These are phyloP conservation scores for Poeciliopsis occidentalis DNA, from an alignment of 2,113 vertebrate species.

Conservation along the genomic window DNA sequence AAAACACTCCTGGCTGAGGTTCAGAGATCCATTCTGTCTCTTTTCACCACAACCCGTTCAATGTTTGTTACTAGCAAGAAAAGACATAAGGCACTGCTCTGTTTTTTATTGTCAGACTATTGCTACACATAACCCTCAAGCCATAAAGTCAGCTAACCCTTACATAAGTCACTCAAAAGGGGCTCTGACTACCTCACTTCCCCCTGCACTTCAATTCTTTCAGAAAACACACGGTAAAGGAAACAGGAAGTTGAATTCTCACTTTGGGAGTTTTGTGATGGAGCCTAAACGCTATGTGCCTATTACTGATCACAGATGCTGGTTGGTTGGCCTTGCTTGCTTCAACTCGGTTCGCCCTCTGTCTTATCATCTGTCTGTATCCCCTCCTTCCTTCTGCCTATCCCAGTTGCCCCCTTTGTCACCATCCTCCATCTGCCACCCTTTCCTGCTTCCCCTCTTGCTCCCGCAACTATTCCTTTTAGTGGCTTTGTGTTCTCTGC, in stretches of 20 bases:
- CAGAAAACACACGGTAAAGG: neutral
- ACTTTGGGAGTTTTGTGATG: neutral
- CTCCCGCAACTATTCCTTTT: conserved; percentile 52
- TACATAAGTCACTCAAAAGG: neutral
- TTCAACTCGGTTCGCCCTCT: conserved; percentile 56
- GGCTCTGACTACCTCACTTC: neutral
- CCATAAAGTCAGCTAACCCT: neutral
- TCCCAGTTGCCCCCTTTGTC: conserved; percentile 62
- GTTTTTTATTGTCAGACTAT: neutral
- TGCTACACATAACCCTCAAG: neutral
- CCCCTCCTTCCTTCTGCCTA: conserved; percentile 52
- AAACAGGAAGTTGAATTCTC: too few relatives aligned
- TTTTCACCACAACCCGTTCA: neutral
- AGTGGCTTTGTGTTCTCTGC: conserved; percentile 45
- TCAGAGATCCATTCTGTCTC: neutral
- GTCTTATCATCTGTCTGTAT: conserved; percentile 51
- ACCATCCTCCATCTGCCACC: conserved; percentile 76
- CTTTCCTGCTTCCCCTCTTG: conserved; percentile 61
- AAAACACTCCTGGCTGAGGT: neutral
- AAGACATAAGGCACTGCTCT: neutral
- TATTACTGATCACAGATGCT: conserved; percentile 75
- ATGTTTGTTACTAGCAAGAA: neutral
- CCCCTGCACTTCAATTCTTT: neutral
- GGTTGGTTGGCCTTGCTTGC: conserved; percentile 59
- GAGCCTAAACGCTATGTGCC: conserved; percentile 36